Percentiles rank a stretch among this genome's conserved stretches.
Conservation (phyloP, 2,113 vertebrate genomes). For the Lanius ludovicianus region DNA sequence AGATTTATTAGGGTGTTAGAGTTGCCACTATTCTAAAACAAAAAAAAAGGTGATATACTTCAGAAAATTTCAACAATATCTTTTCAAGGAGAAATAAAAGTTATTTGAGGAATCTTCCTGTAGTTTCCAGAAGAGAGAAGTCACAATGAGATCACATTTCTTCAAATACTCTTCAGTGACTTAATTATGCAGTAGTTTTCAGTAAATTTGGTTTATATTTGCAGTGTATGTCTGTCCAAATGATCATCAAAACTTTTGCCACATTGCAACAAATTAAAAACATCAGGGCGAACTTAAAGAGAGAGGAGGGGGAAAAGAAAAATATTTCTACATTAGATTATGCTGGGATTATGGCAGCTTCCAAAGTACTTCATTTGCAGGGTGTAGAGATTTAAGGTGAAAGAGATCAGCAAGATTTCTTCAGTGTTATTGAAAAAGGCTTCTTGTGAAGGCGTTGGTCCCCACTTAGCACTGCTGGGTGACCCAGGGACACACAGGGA, state of each 20-base stretch:
- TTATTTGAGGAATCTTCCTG: not conserved
- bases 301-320: not conserved
- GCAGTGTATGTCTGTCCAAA: not conserved
- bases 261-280: not conserved
- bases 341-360: no score
- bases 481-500: not conserved
- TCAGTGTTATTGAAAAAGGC: not conserved
- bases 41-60: not conserved
- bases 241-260: not conserved
- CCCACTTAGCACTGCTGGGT: fast-evolving
- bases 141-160: not conserved
- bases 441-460: fast-evolving
- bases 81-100: not conserved
- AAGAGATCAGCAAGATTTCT: not conserved
- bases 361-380: not conserved
- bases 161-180: not conserved
- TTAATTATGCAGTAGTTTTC: not conserved
- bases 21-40: not conserved
- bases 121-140: not conserved
- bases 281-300: not conserved
- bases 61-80: not conserved
- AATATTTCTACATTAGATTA: not conserved
- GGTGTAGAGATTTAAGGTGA: not conserved
- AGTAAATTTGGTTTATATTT: not conserved
- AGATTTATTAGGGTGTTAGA: constrained; percentile 29